Base-by-base conservation (phyloP, 2,888 invertebrate species). In the Autographa gamma region DNA sequence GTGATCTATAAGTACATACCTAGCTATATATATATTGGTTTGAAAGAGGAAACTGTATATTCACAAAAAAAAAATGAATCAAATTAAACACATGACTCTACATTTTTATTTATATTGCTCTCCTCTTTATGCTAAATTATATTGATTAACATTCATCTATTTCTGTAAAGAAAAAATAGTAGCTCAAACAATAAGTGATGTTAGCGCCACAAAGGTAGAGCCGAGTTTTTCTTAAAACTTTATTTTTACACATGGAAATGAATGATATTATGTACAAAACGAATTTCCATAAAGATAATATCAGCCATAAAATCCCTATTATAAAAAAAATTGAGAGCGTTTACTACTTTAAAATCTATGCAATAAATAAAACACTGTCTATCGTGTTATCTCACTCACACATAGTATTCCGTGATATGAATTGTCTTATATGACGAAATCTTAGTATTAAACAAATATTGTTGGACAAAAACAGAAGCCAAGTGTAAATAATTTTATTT, bases 381-480 rank as follows among this genome's bases (percentile, higher is more conserved):
- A 77, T 79, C 61, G 66, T 41, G 54, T 75, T 81, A 76, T 77
- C 76, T 85, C 77, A 81, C 78, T 78, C 73, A 48, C 58, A 68
- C 58, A 68, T 58, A 63, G 18, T 19, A n/a, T 66, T 9, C 63
- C 60, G 19, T 48, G 66, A 66, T 68, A 66, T 58, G 52, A 58
- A 69, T 70, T 48, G 73, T 58, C 64, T 61, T 74, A 69, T 64
- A 59, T 79, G 80, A 78, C 61, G 76, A 77, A 76, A 79, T 81
- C 58, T 68, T 78, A 76, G 62, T 81, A 77, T 76, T 77, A 69
- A 41, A 74, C 63, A 84, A 83, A 79, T 80, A 82, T 81, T 71
- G 73, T 65, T 43, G 52, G 75, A 73, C 79, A 73, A 52, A 86
- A 86, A 88, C 88, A 74, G 88, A 87, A 88, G 88, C 77, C 84